phyloP scores from a whole-genome alignment of 2,113 vertebrate species.

The Scopus umbretta region DNA sequence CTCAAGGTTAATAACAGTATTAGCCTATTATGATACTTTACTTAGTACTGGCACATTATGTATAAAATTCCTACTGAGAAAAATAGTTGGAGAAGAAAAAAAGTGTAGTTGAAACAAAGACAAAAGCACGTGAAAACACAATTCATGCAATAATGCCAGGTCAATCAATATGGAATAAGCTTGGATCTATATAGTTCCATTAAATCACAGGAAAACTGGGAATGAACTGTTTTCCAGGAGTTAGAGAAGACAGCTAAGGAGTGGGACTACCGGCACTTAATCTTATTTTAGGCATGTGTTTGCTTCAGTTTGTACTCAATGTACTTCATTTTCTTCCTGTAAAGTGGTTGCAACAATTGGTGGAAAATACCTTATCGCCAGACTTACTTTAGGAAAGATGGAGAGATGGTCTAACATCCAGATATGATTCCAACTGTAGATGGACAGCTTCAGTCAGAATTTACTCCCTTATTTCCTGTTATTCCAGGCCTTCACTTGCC shows the following conservation, averaged over 20 bases:
- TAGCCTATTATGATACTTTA: not conserved
- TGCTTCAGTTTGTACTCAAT: not conserved
- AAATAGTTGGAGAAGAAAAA: not conserved
- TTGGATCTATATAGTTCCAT: not conserved
- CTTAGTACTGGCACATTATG: not conserved
- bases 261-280: not conserved
- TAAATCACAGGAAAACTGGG: not conserved
- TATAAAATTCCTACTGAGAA: not conserved
- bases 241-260: not conserved
- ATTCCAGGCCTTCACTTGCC: not conserved
- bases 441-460: not conserved
- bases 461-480: not conserved
- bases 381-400: not conserved
- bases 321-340: not conserved
- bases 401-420: not conserved
- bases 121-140: not conserved
- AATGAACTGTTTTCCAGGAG: not conserved
- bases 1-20: not conserved
- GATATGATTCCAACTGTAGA: not conserved
- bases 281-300: not conserved
- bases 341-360: not conserved
- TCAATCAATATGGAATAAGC: not conserved
- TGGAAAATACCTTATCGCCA: not conserved
- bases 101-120: not conserved
- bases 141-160: not conserved